Evolutionary conservation across 2,888 invertebrate genomes (phyloP).

Genomic region (Drosophila austrosaltans): DNA sequence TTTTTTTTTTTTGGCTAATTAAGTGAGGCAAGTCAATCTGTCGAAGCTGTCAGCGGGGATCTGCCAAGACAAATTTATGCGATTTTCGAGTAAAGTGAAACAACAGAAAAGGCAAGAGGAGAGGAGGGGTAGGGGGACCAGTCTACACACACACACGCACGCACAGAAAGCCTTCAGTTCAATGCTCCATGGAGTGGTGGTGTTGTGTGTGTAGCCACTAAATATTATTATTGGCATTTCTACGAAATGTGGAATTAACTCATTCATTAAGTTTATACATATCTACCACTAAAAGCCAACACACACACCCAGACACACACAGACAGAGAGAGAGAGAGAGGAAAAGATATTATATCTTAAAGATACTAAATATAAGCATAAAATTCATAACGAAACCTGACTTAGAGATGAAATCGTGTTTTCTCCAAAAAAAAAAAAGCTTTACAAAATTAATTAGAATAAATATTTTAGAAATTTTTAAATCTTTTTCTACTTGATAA

Average conservation of each 20-base stretch:
- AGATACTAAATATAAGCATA: constrained; percentile 60
- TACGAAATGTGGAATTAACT: constrained; percentile 62
- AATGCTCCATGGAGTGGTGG: constrained; percentile 34
- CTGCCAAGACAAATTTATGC: constrained; percentile 13
- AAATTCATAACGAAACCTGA: constrained; percentile 57
- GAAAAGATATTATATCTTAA: constrained; percentile 50
- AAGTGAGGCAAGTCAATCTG: constrained; percentile 18
- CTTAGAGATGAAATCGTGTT: constrained; percentile 11
- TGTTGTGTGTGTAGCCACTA: constrained; percentile 31
- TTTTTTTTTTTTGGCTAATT: constrained; percentile 12
- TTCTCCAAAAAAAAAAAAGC: background rate
- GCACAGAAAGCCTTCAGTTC: constrained; percentile 30
- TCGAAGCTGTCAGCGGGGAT: constrained; percentile 22
- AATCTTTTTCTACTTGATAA: too few relatives aligned
- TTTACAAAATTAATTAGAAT: constrained; percentile 22
- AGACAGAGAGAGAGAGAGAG: background rate
- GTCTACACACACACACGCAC: constrained; percentile 21
- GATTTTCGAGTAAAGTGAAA: constrained; percentile 10
- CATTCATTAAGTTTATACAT: constrained; percentile 72
- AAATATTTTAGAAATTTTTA: background rate
- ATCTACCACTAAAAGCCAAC: constrained; percentile 40
- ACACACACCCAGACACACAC: background rate
- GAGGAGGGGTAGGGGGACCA: background rate
- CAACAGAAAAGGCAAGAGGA: background rate
- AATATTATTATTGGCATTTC: constrained; percentile 66